Percentiles rank a stretch among this genome's conserved stretches.
These are phyloP conservation scores for Gasteruption jaculator DNA, from an alignment of 2,888 invertebrate genomes.

Conservation along the genomic window DNA sequence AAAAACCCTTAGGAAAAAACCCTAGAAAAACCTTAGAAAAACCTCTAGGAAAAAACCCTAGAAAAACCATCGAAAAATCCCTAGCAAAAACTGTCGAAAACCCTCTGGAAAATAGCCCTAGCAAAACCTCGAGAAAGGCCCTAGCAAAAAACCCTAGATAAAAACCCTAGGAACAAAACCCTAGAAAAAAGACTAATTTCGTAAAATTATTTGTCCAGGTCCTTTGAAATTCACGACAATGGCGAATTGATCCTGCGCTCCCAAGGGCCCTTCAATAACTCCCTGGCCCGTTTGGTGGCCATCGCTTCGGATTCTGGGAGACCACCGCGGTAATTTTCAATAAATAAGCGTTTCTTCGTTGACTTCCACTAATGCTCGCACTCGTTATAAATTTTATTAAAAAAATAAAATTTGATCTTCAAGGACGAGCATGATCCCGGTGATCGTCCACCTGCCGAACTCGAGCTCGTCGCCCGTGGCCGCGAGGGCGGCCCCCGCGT, in stretches of 20 bases:
- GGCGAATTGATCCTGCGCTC: slow-evolving; percentile 61
- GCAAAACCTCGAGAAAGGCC: too few relatives aligned
- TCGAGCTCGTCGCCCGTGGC: slow-evolving; percentile 43
- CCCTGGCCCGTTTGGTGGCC: slow-evolving; percentile 71
- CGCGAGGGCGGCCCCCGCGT: slow-evolving; percentile 52
- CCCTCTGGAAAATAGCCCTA: too few relatives aligned
- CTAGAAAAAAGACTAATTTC: neutral
- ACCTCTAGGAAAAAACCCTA: too few relatives aligned
- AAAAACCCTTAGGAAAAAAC: too few relatives aligned
- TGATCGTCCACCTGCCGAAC: slow-evolving; percentile 53
- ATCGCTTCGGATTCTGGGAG: slow-evolving; percentile 80
- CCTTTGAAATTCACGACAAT: slow-evolving; percentile 61
- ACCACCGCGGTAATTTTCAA: slow-evolving; percentile 68
- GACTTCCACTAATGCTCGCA: neutral
- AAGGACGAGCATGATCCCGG: slow-evolving; percentile 52
- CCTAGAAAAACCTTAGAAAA: too few relatives aligned
- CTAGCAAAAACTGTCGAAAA: too few relatives aligned
- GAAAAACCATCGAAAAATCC: too few relatives aligned
- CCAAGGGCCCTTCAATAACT: slow-evolving; percentile 46
- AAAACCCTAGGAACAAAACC: too few relatives aligned
- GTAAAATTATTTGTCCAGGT: slow-evolving; percentile 47
- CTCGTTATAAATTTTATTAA: neutral
- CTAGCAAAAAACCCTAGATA: too few relatives aligned
- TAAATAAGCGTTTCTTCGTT: neutral
- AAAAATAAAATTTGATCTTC: slow-evolving; percentile 7